Percentiles rank a stretch among this genome's conserved stretches.
Conservation (phyloP, 2,113 vertebrate species). For the Geothlypis trichas region DNA sequence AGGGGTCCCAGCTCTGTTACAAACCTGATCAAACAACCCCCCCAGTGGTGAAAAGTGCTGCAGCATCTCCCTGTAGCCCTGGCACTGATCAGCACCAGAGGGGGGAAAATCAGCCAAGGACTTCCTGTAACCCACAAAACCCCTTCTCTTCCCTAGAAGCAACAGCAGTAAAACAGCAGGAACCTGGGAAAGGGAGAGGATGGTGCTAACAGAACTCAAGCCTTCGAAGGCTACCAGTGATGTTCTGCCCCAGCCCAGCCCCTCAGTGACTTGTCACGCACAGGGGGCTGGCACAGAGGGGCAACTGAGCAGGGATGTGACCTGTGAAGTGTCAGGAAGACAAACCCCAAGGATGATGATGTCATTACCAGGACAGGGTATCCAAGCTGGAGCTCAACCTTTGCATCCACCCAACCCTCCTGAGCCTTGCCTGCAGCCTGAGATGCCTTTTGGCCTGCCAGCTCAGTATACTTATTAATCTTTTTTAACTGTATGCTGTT, state of each 20-base stretch:
- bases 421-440: neutral
- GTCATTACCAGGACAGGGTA: neutral
- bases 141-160: neutral
- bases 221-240: neutral
- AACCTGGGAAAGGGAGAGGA: neutral
- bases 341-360: neutral
- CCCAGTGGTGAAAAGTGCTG: neutral
- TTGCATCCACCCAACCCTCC: neutral
- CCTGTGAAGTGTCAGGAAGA: neutral
- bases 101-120: neutral
- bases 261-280: neutral
- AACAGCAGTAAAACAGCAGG: neutral
- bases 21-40: neutral
- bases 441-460: conserved; percentile 7
- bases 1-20: neutral
- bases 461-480: conserved; percentile 22
- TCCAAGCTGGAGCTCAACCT: neutral
- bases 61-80: neutral
- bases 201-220: neutral
- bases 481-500: conserved; percentile 24
- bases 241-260: neutral
- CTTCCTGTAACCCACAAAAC: neutral
- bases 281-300: neutral
- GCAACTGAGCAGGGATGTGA: neutral
- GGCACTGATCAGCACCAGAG: neutral